Base-by-base conservation (phyloP, 2,797 vertebrate species). In the Euthynnus affinis region DNA sequence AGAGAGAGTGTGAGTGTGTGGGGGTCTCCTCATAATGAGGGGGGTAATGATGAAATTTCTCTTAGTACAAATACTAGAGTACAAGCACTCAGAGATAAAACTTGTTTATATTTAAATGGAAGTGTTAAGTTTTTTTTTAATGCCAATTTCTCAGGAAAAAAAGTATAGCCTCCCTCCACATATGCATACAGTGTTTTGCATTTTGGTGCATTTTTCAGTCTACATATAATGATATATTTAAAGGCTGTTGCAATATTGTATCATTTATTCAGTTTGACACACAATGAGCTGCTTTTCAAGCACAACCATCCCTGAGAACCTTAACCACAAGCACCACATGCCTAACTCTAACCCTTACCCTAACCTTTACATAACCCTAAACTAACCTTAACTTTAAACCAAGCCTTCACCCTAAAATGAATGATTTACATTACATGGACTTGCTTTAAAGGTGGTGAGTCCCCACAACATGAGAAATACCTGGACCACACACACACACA, bases 41-140 rank as follows among this genome's bases (percentile, higher is more conserved):
- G 3, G 5, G 4, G 42, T 57, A 73, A 57, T 67, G 27, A 70
- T 57, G 7, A 63, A 5, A 53, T 69, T 29, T 78, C 22, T 80
- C 29, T 46, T 62, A 18, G 12, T 1, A n/a, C 49, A 20, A 67
- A 76, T 13, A 56, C 20, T 9, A 66, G 2, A 60, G 17, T 66
- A 18, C 3, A 27, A 72, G 5, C 27, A 23, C 29, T 55, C 61
- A 70, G n/a, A 63, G 46, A n/a, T 14, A 40, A 73, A 60, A 52
- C 6, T 6, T 12, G 64, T 62, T 51, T 56, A 6, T 73, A 57
- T 48, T 29, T 4, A 55, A 18, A 52, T 22, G 3, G 3, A 40
- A 46, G 23, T 32, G 0, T n/a, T 49, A 12, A 56, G 25, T 4
- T 52, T 34, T 2, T 20, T 34, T 5, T 29, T 42, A 32, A 12